Conservation (phyloP, 2,113 vertebrate species). For the Callospermophilus lateralis region DNA sequence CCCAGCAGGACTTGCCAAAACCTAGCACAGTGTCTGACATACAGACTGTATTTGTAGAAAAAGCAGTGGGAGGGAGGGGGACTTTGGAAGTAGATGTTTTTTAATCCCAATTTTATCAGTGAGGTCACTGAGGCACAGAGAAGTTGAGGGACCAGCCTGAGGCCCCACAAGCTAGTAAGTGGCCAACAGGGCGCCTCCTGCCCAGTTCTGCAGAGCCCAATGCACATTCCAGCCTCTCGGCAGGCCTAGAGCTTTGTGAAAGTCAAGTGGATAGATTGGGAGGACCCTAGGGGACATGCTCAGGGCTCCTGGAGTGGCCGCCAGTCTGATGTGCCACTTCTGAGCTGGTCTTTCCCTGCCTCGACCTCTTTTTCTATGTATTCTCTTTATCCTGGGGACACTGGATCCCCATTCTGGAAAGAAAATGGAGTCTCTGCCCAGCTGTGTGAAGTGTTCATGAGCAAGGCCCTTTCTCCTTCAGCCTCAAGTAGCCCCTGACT, state of each 20-base stretch:
- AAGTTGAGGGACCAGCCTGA: not conserved
- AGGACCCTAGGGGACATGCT: not conserved
- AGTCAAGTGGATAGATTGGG: not conserved
- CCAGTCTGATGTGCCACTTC: not conserved
- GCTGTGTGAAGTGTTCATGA: not conserved
- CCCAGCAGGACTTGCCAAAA: not conserved
- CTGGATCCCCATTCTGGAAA: not conserved
- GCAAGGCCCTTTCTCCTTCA: not conserved
- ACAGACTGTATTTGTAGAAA: not conserved
- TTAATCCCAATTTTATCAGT: not conserved
- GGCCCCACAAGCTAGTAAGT: not conserved
- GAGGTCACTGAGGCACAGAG: conserved; percentile 3
- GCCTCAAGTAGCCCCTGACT: not conserved
- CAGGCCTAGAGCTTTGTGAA: not conserved
- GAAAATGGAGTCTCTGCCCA: not conserved
- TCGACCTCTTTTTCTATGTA: not conserved
- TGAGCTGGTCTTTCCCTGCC: not conserved
- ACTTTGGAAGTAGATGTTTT: not conserved
- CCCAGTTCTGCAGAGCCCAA: not conserved
- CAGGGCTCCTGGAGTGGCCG: not conserved
- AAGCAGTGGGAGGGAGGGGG: not conserved
- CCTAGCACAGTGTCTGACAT: not conserved
- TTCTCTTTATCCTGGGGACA: not conserved
- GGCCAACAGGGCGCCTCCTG: not conserved
- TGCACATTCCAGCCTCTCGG: not conserved